These are phyloP conservation scores for Megaceryle alcyon DNA, from an alignment of 2,797 vertebrate species.

Conservation along the genomic window DNA sequence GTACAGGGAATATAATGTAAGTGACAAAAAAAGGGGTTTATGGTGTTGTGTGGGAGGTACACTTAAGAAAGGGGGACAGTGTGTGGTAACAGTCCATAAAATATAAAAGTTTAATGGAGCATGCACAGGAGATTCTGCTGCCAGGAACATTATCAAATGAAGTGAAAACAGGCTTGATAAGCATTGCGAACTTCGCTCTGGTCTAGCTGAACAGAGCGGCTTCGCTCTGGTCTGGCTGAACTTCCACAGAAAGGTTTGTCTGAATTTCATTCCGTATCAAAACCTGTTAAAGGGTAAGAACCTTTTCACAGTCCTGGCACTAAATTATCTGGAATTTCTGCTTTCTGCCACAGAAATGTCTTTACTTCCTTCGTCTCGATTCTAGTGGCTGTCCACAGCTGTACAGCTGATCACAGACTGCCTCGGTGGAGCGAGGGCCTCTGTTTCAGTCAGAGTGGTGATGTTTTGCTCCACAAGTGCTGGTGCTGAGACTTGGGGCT, in stretches of 20 bases:
- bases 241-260: background rate
- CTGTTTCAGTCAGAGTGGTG: background rate
- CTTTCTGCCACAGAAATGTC: background rate
- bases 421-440: fast-evolving
- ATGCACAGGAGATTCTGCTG: background rate
- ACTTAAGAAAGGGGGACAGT: background rate
- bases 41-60: background rate
- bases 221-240: background rate
- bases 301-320: background rate
- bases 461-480: background rate
- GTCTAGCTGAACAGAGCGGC: background rate
- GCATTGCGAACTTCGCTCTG: background rate
- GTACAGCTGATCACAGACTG: background rate
- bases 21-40: background rate
- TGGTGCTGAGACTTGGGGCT: background rate
- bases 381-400: background rate
- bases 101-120: background rate
- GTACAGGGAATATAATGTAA: background rate
- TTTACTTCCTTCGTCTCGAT: background rate
- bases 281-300: background rate
- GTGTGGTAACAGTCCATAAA: background rate
- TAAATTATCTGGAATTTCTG: background rate
- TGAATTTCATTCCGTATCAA: background rate
- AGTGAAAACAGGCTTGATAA: background rate
- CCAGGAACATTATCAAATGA: background rate